These are phyloP conservation scores for Drosophila putrida DNA, from an alignment of 2,888 invertebrate genomes.

Conservation along the genomic window DNA sequence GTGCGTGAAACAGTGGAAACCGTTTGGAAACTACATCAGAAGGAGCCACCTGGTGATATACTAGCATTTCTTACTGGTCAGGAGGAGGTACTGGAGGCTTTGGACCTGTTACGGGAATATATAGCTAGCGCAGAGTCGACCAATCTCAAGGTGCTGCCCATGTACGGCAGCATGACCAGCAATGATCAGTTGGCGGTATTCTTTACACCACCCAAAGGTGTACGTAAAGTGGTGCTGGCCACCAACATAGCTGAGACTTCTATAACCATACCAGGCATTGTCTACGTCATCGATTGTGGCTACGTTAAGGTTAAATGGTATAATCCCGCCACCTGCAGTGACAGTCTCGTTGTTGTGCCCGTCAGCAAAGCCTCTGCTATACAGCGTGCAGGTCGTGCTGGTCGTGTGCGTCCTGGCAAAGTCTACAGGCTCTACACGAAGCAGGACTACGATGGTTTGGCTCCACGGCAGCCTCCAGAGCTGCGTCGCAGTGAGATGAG, in stretches of 20 bases:
- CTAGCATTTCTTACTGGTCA: slow-evolving; percentile 96
- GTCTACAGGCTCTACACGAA: slow-evolving; percentile 94
- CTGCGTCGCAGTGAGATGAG: slow-evolving; percentile 96
- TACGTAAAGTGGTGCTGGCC: slow-evolving; percentile 95
- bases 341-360: slow-evolving; percentile 93
- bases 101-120: slow-evolving; percentile 88
- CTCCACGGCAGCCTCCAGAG: slow-evolving; percentile 93
- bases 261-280: slow-evolving; percentile 96
- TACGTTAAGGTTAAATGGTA: slow-evolving; percentile 98
- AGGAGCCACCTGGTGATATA: slow-evolving; percentile 93
- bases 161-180: slow-evolving; percentile 96
- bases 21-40: slow-evolving; percentile 94
- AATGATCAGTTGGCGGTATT: slow-evolving; percentile 94
- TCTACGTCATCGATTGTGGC: slow-evolving; percentile 97
- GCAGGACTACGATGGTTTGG: slow-evolving; percentile 90
- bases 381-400: slow-evolving; percentile 97
- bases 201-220: slow-evolving; percentile 89
- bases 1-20: slow-evolving; percentile 95
- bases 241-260: slow-evolving; percentile 99
- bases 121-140: slow-evolving; percentile 86
- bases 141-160: slow-evolving; percentile 90
- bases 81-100: slow-evolving; percentile 95
- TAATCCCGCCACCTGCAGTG: slow-evolving; percentile 93
- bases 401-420: slow-evolving; percentile 93
- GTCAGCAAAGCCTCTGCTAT: slow-evolving; percentile 95